phyloP scores from a whole-genome alignment of 2,888 invertebrate genomes.

The Athripsodes cinereus region DNA sequence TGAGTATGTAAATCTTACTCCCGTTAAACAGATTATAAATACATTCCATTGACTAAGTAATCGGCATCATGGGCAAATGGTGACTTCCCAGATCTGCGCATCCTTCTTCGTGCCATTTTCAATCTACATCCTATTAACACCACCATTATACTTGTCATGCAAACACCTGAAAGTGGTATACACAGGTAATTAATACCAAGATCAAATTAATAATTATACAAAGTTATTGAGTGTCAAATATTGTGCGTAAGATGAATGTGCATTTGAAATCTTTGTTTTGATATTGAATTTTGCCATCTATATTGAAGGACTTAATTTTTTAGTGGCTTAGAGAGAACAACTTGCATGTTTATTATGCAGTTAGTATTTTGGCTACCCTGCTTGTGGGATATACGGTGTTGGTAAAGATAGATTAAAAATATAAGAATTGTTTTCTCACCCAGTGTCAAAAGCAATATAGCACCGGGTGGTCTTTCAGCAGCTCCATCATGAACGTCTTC shows the following conservation, averaged over 20 bases:
- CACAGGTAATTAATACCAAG: too few species aligned
- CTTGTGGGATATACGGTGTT: too few species aligned
- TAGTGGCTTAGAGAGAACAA: too few species aligned
- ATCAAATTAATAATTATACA: neutral
- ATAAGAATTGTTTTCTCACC: constrained; percentile 40
- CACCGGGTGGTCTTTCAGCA: constrained; percentile 69
- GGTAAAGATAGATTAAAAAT: neutral
- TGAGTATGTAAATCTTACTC: too few species aligned
- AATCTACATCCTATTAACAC: constrained; percentile 78
- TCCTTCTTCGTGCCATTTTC: constrained; percentile 66
- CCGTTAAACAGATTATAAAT: constrained; percentile 60
- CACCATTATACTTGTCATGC: constrained; percentile 74
- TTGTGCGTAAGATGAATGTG: too few species aligned
- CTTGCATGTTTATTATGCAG: too few species aligned
- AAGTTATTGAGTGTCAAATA: too few species aligned
- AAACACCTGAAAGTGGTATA: constrained; percentile 63
- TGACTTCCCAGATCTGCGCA: constrained; percentile 71
- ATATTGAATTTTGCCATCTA: too few species aligned
- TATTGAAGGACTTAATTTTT: too few species aligned
- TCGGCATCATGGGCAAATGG: constrained; percentile 90
- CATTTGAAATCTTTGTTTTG: constrained; percentile 1
- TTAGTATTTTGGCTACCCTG: too few species aligned
- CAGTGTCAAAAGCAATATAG: constrained; percentile 70
- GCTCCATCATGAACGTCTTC: constrained; percentile 55
- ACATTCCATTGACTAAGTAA: constrained; percentile 97